Base-by-base conservation (phyloP, 2,888 invertebrate species). In the Dexiosoma caninum region DNA sequence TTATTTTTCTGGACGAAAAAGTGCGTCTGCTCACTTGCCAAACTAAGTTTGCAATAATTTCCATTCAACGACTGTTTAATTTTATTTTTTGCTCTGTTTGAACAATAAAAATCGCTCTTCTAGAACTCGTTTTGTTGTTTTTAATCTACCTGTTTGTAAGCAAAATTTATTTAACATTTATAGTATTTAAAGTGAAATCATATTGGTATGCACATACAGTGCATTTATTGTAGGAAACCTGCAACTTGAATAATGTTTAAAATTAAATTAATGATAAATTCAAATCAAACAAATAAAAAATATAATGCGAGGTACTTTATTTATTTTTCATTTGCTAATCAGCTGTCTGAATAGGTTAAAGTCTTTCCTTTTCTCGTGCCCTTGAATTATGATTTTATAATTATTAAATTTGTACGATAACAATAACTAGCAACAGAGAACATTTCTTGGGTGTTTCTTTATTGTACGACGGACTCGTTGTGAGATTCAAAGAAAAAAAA, bases 1-100 rank as follows among this genome's bases (percentile, higher is more conserved):
- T 83, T 79, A 75, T 66, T 81, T 71, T n/a, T 77, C 51, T 67
- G 21, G 9, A 59, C 16, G 71, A 67, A 8, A 76, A 83, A 74
- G 84, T 74, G 67, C 86, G 87, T 85, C 87, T 84, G 83, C 81
- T 85, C 84, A 83, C 59, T 80, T 83, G 84, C 75, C 84, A 82
- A 72, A 84, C 79, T 74, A 84, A 85, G 83, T 84, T 84, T 83
- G 78, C 84, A 87, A 87, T 87, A 85, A 86, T 82, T 83, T 77
- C 83, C 87, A 87, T 84, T 46, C 51, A 57, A 57, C 35, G 42
- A 35, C 44, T 55, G 71, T 44, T 77, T 70, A 19, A 44, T 46
- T 30, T 51, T 44, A 46, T 16, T 30, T 46, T n/a, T 19, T 64
- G 64, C 53, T 62, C 21, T 42, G 51, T 23, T 53, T 37, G n/a